phyloP scores from a whole-genome alignment of 2,113 vertebrate genomes.

The Thamnophis sirtalis region DNA sequence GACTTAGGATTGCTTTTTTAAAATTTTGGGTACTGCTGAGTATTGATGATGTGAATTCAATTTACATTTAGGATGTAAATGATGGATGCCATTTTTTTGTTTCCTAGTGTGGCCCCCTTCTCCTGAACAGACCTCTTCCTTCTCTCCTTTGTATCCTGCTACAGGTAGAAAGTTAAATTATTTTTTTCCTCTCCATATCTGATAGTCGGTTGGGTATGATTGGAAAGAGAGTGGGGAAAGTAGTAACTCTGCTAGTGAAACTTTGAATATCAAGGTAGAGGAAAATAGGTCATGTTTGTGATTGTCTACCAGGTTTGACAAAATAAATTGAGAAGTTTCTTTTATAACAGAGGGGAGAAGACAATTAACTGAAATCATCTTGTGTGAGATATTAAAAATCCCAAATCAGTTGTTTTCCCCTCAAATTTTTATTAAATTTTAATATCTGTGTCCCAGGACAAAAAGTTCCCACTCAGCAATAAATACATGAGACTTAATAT shows the following conservation, averaged over 20 bases:
- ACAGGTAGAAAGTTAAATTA: neutral
- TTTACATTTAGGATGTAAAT: neutral
- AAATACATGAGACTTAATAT: neutral
- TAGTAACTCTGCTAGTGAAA: neutral
- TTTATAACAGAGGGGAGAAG: neutral
- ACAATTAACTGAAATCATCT: neutral
- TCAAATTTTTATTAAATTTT: neutral
- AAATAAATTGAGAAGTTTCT: neutral
- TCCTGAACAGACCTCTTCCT: neutral
- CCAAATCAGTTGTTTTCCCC: neutral
- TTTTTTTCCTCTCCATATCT: neutral
- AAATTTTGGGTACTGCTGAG: neutral
- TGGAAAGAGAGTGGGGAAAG: neutral
- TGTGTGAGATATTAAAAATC: neutral
- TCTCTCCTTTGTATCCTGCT: neutral
- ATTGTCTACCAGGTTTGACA: neutral
- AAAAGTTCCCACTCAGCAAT: neutral
- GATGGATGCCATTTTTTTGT: neutral
- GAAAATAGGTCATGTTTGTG: neutral
- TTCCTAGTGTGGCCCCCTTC: neutral
- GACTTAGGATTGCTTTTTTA: neutral
- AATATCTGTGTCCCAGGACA: neutral
- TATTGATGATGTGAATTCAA: neutral
- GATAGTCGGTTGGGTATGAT: neutral
- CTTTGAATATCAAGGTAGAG: neutral